Base-by-base conservation (phyloP, 2,113 vertebrate species). In the Silurus meridionalis region DNA sequence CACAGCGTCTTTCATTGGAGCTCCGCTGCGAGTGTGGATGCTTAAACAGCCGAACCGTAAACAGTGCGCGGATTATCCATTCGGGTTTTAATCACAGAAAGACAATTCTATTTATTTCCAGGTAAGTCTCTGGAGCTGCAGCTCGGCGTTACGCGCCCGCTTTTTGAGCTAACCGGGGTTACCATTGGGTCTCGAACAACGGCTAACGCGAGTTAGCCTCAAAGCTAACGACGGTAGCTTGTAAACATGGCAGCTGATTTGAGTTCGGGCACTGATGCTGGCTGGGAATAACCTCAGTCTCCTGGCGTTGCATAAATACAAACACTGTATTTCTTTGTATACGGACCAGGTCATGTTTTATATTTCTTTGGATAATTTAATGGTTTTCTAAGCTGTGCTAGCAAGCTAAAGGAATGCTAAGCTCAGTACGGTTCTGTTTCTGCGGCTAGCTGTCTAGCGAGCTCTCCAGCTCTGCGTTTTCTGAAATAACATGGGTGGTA, bases 61-160 rank as follows among this genome's bases (percentile, higher is more conserved):
- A 53, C 11, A 52, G 67, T 52, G 50, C 25, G 61, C 64, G 84
- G 48, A 83, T 52, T 90, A 17, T 85, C 72, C 72, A 50, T 50
- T 17, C 17, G 82, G 11, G 21, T 88, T 58, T 71, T 55, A 50
- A 0, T 69, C 55, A 57, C 52, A 50, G 83, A 66, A 78, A 86
- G 77, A 79, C 83, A 89, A 87, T 92, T 90, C 91, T 83, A 91
- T 89, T 91, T 87, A 91, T 92, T 90, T 91, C 87, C 88, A 93
- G 94, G 95, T 95, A 89, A 94, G 93, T 50, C 37, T 6, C 14
- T 23, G 53, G 52, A 50, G 37, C 37, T 37, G 37, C 37, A 37
- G 37, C 37, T 37, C 37, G 37, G 37, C 37, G 2, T 37, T 37
- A 37, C 37, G 37, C 37, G 37, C 37, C 37, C 37, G 37, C 37